Evolutionary conservation across 2,888 invertebrate species (phyloP), one percentile per base, ranked within the genome.

Genomic region (Empis livida): DNA sequence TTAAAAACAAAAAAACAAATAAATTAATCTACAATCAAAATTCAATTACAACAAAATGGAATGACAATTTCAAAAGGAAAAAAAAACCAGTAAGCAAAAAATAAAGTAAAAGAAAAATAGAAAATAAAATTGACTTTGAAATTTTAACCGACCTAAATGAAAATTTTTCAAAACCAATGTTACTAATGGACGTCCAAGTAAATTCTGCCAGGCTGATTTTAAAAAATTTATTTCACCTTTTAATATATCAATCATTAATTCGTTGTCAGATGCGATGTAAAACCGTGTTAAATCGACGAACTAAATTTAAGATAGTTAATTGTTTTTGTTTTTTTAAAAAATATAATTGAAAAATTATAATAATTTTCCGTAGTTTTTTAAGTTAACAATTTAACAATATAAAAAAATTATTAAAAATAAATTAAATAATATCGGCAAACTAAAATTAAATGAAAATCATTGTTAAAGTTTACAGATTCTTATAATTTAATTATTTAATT

Each of bases 181-280:
- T 70, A 95, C 88, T 65, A 93, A 80, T 53, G 99, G 97, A 61
- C 97, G 81, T 62, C 99, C 99, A 67, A 95, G 81, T 75, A 93
- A 89, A 73, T 90, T 90, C 76, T 91, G 91, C 97, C 97, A 99
- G 72, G 91, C 91, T 61, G 89, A 90, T 78, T 96, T 94, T 76
- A 96, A 82, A 79, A 94, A 95, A 78, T 92, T 88, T 66, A 96
- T 87, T 77, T 96, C 94, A 60, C 90, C 89, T 77, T 92, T 92
- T 76, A 94, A 87, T 71, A 89, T 89, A 77, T 97, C 96, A 68
- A 96, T 87, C 84, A 96, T 86, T 74, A 97, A 82, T 73, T 94
- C 92, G 73, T 89, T 89, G 77, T 99, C 97, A 67, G 93, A 91
- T 67, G 94, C 94, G 70, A 96, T 88, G 84, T 97, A 97, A 82